Percentiles rank a stretch among this genome's conserved stretches.
Conservation (phyloP, 2,888 invertebrate species). For the Acholoe squamosa region DNA sequence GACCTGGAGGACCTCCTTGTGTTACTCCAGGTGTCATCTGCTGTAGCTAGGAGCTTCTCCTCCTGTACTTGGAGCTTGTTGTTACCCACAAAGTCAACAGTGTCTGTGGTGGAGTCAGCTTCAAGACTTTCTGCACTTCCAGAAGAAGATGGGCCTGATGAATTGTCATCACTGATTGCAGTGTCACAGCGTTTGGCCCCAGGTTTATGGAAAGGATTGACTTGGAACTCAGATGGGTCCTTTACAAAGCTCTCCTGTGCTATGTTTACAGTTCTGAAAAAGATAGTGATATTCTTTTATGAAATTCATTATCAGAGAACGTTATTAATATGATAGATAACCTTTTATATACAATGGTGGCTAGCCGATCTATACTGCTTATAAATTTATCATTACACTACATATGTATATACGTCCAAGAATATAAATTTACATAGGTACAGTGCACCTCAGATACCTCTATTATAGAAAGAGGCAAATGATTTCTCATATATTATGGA, state of each 20-base stretch:
- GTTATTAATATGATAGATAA: too few species aligned
- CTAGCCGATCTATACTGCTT: too few species aligned
- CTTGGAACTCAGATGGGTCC: constrained; percentile 50
- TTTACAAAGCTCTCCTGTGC: constrained; percentile 9
- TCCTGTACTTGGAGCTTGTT: constrained; percentile 25
- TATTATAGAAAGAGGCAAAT: too few species aligned
- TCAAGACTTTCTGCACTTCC: constrained; percentile 39
- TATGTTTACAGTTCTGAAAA: neutral
- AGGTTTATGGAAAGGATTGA: constrained; percentile 33
- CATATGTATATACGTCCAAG: too few species aligned
- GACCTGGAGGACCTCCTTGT: constrained; percentile 20
- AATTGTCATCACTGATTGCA: neutral
- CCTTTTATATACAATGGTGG: too few species aligned
- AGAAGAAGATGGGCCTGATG: constrained; percentile 33
- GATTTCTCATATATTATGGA: too few species aligned
- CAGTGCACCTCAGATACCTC: too few species aligned
- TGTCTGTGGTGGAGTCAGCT: neutral
- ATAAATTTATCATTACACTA: too few species aligned
- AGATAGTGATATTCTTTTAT: too few species aligned
- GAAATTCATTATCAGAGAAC: too few species aligned
- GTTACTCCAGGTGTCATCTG: constrained; percentile 34
- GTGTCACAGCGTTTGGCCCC: constrained; percentile 38
- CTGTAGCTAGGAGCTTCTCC: constrained; percentile 58
- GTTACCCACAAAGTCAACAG: neutral
- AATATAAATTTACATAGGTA: too few species aligned